Evolutionary conservation across 2,113 vertebrate species (phyloP).

Genomic region (Prionailurus bengalensis): DNA sequence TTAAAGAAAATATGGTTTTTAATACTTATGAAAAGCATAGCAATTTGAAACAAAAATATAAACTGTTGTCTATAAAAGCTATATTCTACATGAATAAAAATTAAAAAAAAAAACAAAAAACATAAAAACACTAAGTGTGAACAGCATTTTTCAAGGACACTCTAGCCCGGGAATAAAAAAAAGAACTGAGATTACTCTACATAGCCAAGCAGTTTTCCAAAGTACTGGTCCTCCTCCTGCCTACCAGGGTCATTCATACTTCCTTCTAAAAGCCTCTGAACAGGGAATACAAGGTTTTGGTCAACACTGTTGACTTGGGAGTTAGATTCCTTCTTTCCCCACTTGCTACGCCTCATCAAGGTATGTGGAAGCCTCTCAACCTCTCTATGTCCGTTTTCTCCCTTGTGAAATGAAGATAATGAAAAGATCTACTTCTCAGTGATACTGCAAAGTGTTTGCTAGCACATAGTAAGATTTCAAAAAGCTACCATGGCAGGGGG

Average conservation of each 20-base stretch:
- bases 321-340: neutral
- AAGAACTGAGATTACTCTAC: neutral
- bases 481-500: neutral
- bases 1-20: conserved; percentile 69
- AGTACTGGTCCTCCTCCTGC: neutral
- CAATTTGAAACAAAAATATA: conserved; percentile 56
- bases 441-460: neutral
- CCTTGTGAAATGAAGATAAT: conserved; percentile 38
- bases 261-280: neutral
- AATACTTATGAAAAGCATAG: conserved; percentile 52
- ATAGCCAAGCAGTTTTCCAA: neutral
- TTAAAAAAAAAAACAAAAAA: neutral
- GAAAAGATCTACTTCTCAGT: neutral
- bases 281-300: neutral
- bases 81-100: neutral
- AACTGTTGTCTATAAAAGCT: conserved; percentile 43
- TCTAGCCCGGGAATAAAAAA: neutral
- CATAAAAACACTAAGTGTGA: neutral
- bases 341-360: neutral
- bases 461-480: conserved; percentile 22
- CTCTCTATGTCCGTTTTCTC: neutral
- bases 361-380: neutral
- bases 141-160: neutral
- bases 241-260: neutral
- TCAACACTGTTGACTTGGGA: neutral